phyloP scores from a whole-genome alignment of 2,888 invertebrate species.

The Acronicta psi region DNA sequence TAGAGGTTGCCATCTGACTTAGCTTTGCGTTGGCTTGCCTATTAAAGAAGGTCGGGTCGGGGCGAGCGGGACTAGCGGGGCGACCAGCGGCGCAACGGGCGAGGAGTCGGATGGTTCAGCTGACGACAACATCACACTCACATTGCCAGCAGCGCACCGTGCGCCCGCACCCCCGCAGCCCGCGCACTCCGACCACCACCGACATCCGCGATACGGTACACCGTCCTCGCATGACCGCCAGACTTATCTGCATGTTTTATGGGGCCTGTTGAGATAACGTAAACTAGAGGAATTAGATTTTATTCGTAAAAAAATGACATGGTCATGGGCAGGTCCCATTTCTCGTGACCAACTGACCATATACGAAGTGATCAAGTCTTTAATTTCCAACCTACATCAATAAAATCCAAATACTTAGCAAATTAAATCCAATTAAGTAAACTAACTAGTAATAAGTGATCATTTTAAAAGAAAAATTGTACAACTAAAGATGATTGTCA shows the following conservation, averaged over 20 bases:
- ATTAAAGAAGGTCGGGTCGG: slow-evolving; percentile 56
- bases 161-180: slow-evolving; percentile 43
- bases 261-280: neutral
- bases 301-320: too few relatives aligned
- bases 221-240: slow-evolving; percentile 64
- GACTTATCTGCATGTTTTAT: slow-evolving; percentile 39
- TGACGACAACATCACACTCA: slow-evolving; percentile 89
- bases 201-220: slow-evolving; percentile 63
- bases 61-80: slow-evolving; percentile 38
- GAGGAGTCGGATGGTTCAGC: slow-evolving; percentile 88
- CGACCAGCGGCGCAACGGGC: slow-evolving; percentile 58
- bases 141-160: slow-evolving; percentile 81
- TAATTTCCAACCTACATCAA: too few relatives aligned
- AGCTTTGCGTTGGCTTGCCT: slow-evolving; percentile 45
- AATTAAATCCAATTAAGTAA: too few relatives aligned
- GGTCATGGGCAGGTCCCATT: too few relatives aligned
- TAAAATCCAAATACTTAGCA: too few relatives aligned
- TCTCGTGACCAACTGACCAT: too few relatives aligned
- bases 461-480: too few relatives aligned
- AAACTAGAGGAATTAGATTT: too few relatives aligned
- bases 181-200: slow-evolving; percentile 39
- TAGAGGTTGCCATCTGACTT: slow-evolving; percentile 11
- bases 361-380: too few relatives aligned
- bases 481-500: too few relatives aligned
- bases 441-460: too few relatives aligned